Evolutionary conservation across 2,113 vertebrate species (phyloP), one percentile per base, ranked within the genome.

Genomic region (Otis tarda): DNA sequence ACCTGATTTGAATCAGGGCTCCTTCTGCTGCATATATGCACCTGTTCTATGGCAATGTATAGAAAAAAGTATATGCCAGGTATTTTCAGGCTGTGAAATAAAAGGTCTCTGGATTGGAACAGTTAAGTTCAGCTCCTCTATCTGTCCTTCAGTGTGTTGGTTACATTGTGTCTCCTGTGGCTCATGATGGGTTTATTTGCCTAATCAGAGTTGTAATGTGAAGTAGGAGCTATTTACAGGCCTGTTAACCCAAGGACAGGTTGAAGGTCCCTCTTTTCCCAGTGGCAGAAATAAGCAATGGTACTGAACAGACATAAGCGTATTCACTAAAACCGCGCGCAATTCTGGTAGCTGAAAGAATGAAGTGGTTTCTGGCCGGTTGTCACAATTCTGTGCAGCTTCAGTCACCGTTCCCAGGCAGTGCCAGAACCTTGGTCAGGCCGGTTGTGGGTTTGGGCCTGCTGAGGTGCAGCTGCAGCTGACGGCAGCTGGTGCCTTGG

Each of bases 381-480:
- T 60, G 39, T 55, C 31, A 22, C 39, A 10, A 2, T 19, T 70
- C 28, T 12, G 9, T 22, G 11, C 31, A 19, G 4, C 47, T 60
- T 33, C 27, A 14, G 0, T 37, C 14, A 4, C 27, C 3, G 22
- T 27, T 43, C 21, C 11, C 18, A 52, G 4, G 33, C 13, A 3
- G 27, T 15, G 7, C 47, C 74, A 11, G 15, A 43, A 9, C 45
- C 4, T 43, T 13, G 5, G 5, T 6, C 25, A 19, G 55, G 31
- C 12, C 22, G 8, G n/a, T 2, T 10, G 35, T 4, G 35, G 50
- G 35, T 7, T 0, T 5, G 2, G 4, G 25, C 25, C 43, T 21
- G 22, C 25, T 8, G 7, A 18, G 55, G 35, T 11, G 53, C 31
- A 18, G 12, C 14, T 6, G 24, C 50, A 3, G 14, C 2, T 10